Percentiles rank a stretch among this genome's conserved stretches.
These are phyloP conservation scores for Meganola albula DNA, from an alignment of 2,888 invertebrate species.

Conservation along the genomic window DNA sequence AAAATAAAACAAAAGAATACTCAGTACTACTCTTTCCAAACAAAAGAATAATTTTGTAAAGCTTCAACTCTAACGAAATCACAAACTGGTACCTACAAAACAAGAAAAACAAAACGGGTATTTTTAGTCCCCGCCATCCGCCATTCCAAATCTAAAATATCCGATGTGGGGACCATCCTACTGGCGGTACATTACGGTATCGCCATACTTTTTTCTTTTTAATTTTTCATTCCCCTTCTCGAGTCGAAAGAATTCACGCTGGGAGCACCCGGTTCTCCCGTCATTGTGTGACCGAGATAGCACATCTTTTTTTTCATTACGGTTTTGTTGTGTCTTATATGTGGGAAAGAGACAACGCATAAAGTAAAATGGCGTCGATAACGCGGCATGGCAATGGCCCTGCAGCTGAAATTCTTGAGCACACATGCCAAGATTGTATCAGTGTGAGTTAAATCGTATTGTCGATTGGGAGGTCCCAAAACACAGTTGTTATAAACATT, in stretches of 20 bases:
- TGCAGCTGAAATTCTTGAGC: conserved; percentile 53
- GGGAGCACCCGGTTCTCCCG: conserved; percentile 39
- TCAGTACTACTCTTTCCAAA: no score
- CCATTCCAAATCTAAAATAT: conserved; percentile 33
- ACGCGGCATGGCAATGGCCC: conserved; percentile 44
- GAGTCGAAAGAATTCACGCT: conserved; percentile 59
- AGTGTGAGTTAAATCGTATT: conserved; percentile 46
- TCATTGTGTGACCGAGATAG: conserved; percentile 45
- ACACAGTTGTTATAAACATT: conserved; percentile 44
- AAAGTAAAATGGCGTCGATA: conserved; percentile 67
- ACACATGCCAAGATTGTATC: conserved; percentile 43
- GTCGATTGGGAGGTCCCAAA: conserved; percentile 45
- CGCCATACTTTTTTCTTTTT: conserved; percentile 51
- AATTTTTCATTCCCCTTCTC: conserved; percentile 66
- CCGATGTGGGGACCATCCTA: conserved; percentile 32
- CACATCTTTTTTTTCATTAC: conserved; percentile 34
- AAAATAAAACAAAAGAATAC: no score
- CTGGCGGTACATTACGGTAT: conserved; percentile 31
- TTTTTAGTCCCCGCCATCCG: conserved; percentile 35
- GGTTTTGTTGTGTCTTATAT: conserved; percentile 24
- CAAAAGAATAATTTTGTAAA: no score
- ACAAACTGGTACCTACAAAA: conserved; percentile 5
- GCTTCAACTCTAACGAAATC: no score
- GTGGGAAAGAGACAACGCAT: conserved; percentile 46
- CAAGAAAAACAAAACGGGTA: conserved; percentile 13